Evolutionary conservation across 2,888 invertebrate genomes (phyloP).

Genomic region (Dryadula phaetusa): DNA sequence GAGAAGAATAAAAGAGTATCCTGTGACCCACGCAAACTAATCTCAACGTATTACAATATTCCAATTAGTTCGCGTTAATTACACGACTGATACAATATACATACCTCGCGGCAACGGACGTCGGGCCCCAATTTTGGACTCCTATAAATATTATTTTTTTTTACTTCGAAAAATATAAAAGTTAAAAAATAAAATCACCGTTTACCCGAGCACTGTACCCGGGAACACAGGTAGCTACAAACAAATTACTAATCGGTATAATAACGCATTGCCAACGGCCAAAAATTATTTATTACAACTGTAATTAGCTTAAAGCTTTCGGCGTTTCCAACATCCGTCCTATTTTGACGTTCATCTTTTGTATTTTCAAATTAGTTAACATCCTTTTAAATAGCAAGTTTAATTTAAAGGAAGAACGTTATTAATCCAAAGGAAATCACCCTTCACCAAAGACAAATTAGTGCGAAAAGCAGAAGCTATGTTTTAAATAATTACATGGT

Average conservation of each 20-base stretch:
- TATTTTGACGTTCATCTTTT: slow-evolving; percentile 34
- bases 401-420: slow-evolving; percentile 30
- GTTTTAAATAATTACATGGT: slow-evolving; percentile 30
- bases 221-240: slow-evolving; percentile 76
- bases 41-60: slow-evolving; percentile 44
- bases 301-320: slow-evolving; percentile 49
- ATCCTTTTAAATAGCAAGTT: slow-evolving; percentile 34
- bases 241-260: slow-evolving; percentile 73
- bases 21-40: slow-evolving; percentile 26
- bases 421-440: slow-evolving; percentile 35
- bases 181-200: slow-evolving; percentile 12
- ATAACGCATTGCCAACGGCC: slow-evolving; percentile 62
- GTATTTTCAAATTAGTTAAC: slow-evolving; percentile 37
- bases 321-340: slow-evolving; percentile 44
- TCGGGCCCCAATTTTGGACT: slow-evolving; percentile 57
- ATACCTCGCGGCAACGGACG: slow-evolving; percentile 47
- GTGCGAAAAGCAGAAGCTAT: slow-evolving; percentile 28
- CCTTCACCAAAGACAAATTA: slow-evolving; percentile 28
- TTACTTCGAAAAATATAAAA: not conserved
- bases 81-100: slow-evolving; percentile 37
- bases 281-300: slow-evolving; percentile 51
- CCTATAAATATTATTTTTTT: not conserved
- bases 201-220: slow-evolving; percentile 47
- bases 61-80: slow-evolving; percentile 46
- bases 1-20: slow-evolving; percentile 24